phyloP scores from a whole-genome alignment of 2,888 invertebrate species.

The Dyspetes luteomarginatus region DNA sequence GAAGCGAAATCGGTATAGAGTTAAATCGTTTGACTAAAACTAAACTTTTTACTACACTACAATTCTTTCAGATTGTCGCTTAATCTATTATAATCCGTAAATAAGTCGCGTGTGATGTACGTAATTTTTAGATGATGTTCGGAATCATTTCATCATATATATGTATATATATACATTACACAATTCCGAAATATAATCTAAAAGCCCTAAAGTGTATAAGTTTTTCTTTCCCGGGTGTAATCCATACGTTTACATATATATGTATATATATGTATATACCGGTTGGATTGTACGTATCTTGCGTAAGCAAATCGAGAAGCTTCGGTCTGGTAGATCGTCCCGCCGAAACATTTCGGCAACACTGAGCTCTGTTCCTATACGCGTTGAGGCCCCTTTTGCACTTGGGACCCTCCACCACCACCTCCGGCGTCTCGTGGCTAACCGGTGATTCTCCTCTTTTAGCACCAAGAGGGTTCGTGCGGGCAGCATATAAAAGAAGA shows the following conservation, averaged over 20 bases:
- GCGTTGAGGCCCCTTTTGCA: conserved; percentile 19
- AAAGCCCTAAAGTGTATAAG: conserved; percentile 22
- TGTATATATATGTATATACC: conserved; percentile 11
- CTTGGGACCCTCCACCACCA: conserved; percentile 70
- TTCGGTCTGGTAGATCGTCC: conserved; percentile 2
- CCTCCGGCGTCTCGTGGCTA: conserved; percentile 53
- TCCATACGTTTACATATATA: no score
- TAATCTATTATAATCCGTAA: background rate
- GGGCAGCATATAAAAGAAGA: conserved; percentile 77
- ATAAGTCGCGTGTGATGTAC: background rate
- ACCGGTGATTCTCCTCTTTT: conserved; percentile 32
- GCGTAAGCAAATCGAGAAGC: conserved; percentile 61
- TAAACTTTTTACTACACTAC: no score
- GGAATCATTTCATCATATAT: background rate
- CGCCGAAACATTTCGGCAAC: background rate
- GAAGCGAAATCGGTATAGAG: no score
- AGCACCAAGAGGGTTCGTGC: conserved; percentile 73
- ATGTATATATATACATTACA: conserved; percentile 10
- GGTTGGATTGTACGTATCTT: conserved; percentile 15
- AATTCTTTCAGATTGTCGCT: background rate
- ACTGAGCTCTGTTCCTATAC: conserved; percentile 20
- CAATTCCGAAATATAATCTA: conserved; percentile 36
- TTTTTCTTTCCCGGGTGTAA: background rate
- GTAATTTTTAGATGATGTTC: background rate
- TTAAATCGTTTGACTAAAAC: no score